Evolutionary conservation across 1,140 invertebrate genomes (phyloP).

Genomic region (Babylonia areolata): DNA sequence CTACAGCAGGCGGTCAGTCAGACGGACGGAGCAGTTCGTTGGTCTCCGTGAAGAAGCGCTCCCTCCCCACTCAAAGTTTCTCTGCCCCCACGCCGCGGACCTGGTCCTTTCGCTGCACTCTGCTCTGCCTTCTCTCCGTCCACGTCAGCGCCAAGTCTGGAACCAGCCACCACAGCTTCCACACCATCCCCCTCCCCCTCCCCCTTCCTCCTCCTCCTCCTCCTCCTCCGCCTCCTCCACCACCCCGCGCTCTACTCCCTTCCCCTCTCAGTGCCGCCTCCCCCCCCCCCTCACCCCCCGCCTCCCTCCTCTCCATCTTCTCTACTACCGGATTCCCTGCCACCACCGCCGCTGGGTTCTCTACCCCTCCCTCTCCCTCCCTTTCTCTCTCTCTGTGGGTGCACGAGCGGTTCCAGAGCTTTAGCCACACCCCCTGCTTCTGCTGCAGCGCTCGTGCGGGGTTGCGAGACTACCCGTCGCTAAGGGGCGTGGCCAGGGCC

Average conservation of each 20-base stretch:
- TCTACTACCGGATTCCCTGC: not conserved
- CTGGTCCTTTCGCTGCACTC: not conserved
- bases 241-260: not conserved
- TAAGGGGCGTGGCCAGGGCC: not conserved
- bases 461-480: not conserved
- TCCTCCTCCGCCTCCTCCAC: not conserved
- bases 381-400: no score
- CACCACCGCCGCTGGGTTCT: no score
- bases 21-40: no score
- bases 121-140: not conserved
- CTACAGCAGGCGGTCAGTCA: no score
- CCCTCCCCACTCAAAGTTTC: not conserved
- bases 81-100: not conserved
- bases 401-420: not conserved
- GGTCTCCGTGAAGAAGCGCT: no score
- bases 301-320: not conserved
- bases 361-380: no score
- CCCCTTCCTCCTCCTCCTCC: not conserved
- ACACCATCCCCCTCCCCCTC: not conserved
- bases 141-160: constrained; percentile 11
- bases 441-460: not conserved
- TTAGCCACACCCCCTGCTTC: not conserved
- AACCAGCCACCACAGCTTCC: not conserved
- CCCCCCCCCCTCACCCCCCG: not conserved
- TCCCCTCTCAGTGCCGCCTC: not conserved